Percentiles rank a stretch among this genome's conserved stretches.
Conservation (phyloP, 2,888 invertebrate species). For the Hetaerina titia region DNA sequence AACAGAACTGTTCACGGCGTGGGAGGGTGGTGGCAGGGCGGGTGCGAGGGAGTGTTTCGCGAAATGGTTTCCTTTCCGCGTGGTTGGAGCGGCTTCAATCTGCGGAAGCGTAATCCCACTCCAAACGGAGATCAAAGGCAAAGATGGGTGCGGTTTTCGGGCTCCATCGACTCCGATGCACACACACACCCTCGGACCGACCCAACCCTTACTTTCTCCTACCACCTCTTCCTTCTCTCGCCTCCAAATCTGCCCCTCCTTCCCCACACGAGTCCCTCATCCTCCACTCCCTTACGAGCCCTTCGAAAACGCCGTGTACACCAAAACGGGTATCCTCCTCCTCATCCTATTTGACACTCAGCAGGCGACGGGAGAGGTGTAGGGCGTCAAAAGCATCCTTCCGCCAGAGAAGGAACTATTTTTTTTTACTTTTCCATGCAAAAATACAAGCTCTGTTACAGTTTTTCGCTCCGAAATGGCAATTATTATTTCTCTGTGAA, state of each 20-base stretch:
- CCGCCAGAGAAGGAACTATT: neutral
- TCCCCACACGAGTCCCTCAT: neutral
- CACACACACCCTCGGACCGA: neutral
- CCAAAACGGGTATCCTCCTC: neutral
- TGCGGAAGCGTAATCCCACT: neutral
- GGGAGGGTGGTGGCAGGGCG: neutral
- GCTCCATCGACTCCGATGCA: neutral
- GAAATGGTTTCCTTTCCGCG: neutral
- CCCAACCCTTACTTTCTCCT: neutral
- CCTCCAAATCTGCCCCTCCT: too few relatives aligned
- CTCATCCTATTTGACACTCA: neutral
- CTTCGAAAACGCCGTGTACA: neutral
- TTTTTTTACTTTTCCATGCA: neutral
- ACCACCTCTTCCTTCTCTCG: neutral
- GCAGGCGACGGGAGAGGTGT: neutral
- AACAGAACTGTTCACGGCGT: neutral
- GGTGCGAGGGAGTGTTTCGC: neutral
- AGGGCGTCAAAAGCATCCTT: neutral
- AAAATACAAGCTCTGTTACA: neutral
- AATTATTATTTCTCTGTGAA: neutral
- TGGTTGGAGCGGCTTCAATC: neutral
- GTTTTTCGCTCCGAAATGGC: neutral
- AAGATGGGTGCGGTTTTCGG: neutral
- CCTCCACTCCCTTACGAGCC: neutral
- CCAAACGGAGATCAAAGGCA: neutral